phyloP scores from a whole-genome alignment of 2,113 vertebrate species.

The Capreolus pygargus region DNA sequence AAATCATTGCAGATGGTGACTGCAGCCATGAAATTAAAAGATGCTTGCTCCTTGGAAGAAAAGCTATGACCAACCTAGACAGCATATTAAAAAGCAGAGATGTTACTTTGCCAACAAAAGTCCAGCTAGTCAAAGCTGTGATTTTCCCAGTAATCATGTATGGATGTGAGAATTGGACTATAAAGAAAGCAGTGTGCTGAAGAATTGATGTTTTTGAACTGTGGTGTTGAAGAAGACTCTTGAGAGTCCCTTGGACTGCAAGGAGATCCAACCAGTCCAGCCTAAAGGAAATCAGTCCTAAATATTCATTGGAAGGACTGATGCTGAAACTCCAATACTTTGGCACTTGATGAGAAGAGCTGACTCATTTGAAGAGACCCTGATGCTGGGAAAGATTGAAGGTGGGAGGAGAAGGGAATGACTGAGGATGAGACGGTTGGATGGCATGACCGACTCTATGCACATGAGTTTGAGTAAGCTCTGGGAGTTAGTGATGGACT shows the following conservation, averaged over 20 bases:
- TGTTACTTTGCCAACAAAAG: not conserved
- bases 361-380: not conserved
- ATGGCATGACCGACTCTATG: rapidly evolving
- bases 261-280: not conserved
- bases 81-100: not conserved
- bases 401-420: rapidly evolving
- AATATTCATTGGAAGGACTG: not conserved
- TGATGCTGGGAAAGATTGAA: not conserved
- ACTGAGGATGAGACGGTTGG: rapidly evolving
- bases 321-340: not conserved
- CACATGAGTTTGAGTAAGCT: rapidly evolving
- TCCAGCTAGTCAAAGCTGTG: not conserved
- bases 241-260: not conserved
- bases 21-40: not conserved
- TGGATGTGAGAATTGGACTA: not conserved
- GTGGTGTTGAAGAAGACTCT: not conserved
- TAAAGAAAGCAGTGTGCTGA: not conserved
- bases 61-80: not conserved
- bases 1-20: not conserved
- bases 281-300: not conserved
- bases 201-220: not conserved
- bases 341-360: not conserved
- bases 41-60: not conserved
- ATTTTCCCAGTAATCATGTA: not conserved
- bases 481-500: not conserved